phyloP scores from a whole-genome alignment of 1,140 invertebrate species.

The Elymnias hypermnestra region DNA sequence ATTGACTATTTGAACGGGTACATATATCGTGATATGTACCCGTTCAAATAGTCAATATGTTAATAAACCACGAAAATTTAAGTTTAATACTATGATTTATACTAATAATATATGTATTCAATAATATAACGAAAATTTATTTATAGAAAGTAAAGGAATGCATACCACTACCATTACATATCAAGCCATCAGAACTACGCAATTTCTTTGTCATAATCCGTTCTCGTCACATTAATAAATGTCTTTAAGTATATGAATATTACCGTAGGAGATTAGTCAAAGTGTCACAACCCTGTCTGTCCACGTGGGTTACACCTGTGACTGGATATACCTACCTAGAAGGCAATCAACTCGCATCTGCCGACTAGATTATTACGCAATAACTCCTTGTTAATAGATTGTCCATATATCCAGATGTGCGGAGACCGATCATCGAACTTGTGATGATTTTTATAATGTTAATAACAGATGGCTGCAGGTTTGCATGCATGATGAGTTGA shows the following conservation, averaged over 20 bases:
- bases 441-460: constrained; percentile 49
- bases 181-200: too few relatives aligned
- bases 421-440: constrained; percentile 43
- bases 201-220: constrained; percentile 9
- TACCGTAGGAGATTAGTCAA: constrained; percentile 19
- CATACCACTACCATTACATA: too few relatives aligned
- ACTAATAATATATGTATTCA: too few relatives aligned
- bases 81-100: too few relatives aligned
- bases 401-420: constrained; percentile 54
- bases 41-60: too few relatives aligned
- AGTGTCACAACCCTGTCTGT: constrained; percentile 34
- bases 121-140: too few relatives aligned
- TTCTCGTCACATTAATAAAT: constrained; percentile 14
- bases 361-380: constrained; percentile 65
- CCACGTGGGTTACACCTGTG: constrained; percentile 66
- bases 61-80: too few relatives aligned
- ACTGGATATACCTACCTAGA: constrained; percentile 45
- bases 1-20: too few relatives aligned
- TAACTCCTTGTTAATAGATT: constrained; percentile 54
- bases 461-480: neutral
- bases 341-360: constrained; percentile 64
- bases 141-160: too few relatives aligned
- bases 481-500: too few relatives aligned
- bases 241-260: constrained; percentile 17
- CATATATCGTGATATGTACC: too few relatives aligned